Evolutionary conservation across 2,113 vertebrate species (phyloP).

Genomic region (Falco punctatus): DNA sequence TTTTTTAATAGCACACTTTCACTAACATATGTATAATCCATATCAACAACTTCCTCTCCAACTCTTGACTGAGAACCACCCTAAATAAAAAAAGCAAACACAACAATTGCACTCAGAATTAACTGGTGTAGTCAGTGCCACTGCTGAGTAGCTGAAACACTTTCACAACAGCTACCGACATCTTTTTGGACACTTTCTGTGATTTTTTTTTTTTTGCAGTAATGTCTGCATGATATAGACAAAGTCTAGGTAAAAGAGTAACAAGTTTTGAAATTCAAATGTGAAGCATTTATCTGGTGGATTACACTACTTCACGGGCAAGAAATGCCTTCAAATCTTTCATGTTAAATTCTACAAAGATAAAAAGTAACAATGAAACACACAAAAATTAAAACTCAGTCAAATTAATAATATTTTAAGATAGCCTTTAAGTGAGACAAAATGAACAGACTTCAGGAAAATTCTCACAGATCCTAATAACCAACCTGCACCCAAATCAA

Average conservation of each 20-base stretch:
- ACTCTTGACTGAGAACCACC: slow-evolving; percentile 59
- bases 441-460: not conserved
- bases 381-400: not conserved
- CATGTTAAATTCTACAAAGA: not conserved
- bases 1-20: slow-evolving; percentile 84
- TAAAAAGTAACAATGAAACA: not conserved
- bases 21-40: slow-evolving; percentile 90
- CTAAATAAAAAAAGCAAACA: slow-evolving; percentile 36
- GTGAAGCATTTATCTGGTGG: not conserved
- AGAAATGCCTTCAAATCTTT: not conserved
- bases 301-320: not conserved
- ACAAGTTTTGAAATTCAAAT: not conserved
- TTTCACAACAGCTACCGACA: not conserved
- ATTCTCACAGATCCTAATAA: not conserved
- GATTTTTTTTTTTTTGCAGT: not conserved
- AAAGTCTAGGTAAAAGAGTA: not conserved
- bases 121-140: not conserved
- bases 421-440: not conserved
- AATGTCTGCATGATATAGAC: not conserved
- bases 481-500: not conserved
- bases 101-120: not conserved
- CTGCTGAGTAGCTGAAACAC: not conserved
- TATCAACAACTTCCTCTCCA: slow-evolving; percentile 79
- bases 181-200: not conserved
- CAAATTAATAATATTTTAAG: not conserved